Conservation (phyloP, 2,113 vertebrate species). For the Stegostoma tigrinum region DNA sequence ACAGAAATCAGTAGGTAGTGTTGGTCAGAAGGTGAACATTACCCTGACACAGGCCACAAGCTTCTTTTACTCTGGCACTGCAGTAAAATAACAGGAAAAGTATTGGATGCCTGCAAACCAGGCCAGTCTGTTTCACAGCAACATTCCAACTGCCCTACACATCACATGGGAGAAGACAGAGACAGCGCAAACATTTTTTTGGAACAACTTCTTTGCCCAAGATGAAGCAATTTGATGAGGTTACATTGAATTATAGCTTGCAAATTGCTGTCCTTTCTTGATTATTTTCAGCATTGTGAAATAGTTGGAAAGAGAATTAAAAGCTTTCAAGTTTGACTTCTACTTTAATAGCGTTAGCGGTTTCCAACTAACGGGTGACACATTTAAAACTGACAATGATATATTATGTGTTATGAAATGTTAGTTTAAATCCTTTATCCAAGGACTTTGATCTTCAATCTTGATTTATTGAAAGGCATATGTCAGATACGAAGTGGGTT, state of each 20-base stretch:
- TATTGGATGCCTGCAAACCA: neutral
- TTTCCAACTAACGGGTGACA: neutral
- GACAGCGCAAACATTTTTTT: neutral
- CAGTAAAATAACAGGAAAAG: neutral
- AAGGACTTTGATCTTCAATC: neutral
- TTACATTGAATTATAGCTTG: neutral
- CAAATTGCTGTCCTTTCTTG: neutral
- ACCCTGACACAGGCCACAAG: neutral
- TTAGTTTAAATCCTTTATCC: neutral
- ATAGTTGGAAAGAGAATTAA: conserved; percentile 22
- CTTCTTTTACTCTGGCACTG: no score
- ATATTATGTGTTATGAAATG: neutral
- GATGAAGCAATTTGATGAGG: neutral
- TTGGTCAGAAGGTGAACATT: neutral
- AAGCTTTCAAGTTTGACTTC: neutral
- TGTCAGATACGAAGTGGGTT: no score
- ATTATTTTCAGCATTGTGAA: neutral
- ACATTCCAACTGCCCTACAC: neutral
- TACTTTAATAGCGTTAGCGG: neutral
- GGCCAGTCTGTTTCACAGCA: neutral
- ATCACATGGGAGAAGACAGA: neutral
- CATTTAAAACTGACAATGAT: neutral
- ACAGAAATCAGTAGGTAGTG: neutral
- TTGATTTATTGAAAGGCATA: neutral
- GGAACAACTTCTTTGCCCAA: neutral